phyloP scores from a whole-genome alignment of 2,113 vertebrate genomes.

The Paratilapia polleni region DNA sequence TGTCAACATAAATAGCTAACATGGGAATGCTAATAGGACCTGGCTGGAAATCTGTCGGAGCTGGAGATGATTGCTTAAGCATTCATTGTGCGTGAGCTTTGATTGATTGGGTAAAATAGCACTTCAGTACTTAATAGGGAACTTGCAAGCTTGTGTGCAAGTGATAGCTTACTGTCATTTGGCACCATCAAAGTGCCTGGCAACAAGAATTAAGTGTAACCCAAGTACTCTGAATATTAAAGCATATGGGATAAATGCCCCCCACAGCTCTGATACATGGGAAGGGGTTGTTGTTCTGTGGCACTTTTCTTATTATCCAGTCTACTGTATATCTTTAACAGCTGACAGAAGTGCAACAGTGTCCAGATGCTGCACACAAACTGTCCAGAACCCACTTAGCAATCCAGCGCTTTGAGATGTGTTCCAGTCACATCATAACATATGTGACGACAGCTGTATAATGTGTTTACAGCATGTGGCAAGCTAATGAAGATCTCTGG shows the following conservation, averaged over 20 bases:
- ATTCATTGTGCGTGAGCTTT: conserved; percentile 21
- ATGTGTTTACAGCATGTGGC: conserved; percentile 88
- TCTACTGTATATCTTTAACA: not conserved
- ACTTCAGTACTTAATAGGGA: conserved; percentile 42
- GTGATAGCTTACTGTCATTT: conserved; percentile 45
- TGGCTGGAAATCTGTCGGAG: conserved; percentile 28
- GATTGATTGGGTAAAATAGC: conserved; percentile 48
- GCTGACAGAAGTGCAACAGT: not conserved
- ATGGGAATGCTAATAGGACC: conserved; percentile 41
- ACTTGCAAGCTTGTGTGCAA: conserved; percentile 26
- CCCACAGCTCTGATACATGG: not conserved
- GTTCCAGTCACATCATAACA: conserved; percentile 47
- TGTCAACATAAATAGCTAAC: conserved; percentile 40
- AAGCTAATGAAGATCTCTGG: conserved; percentile 98
- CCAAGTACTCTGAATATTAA: conserved; percentile 42
- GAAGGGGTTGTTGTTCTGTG: not conserved
- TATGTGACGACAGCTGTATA: conserved; percentile 37
- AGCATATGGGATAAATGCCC: conserved; percentile 7
- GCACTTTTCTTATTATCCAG: not conserved
- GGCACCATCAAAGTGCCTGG: conserved; percentile 47
- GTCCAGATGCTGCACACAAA: not conserved
- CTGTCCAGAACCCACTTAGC: not conserved
- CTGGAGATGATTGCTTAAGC: conserved; percentile 9
- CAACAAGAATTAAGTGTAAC: conserved; percentile 33
- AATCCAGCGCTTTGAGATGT: not conserved